Evolutionary conservation across 2,797 vertebrate species (phyloP), one percentile per base, ranked within the genome.

Genomic region (Coranthus polyacanthus): DNA sequence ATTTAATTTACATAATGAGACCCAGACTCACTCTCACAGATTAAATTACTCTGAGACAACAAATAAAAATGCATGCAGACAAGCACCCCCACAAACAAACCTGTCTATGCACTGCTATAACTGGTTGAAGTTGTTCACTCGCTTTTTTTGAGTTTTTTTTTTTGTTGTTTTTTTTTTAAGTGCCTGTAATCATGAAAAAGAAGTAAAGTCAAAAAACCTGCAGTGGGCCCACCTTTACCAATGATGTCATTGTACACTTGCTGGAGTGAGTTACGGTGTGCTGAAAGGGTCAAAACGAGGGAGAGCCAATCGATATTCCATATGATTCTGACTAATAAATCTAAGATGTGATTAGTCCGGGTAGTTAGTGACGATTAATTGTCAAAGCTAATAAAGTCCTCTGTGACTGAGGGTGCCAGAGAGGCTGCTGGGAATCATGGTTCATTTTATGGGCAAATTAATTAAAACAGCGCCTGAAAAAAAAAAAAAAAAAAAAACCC

Each of bases 1-100:
- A 91, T 91, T 92, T 92, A 64, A 92, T 90, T 85, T 91, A 90
- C 92, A 93, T 90, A 90, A 91, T 89, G 91, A 92, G 85, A 79
- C 51, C 85, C 92, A 90, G 85, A 67, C 90, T 88, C 72, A 85
- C 84, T 90, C 88, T 89, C 58, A 39, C n/a, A 89, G 88, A 88
- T 88, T 88, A 86, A 92, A 93, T 94, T 91, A 90, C 89, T 71
- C 58, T 86, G 83, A 82, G 82, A 88, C 82, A 92, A 90, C 89
- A 93, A 91, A 92, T 90, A 90, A 81, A 89, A 83, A 83, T 32
- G 43, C 63, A 75, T n/a, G 72, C 68, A 84, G 77, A 82, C 84
- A 52, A 59, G 66, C 68, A 47, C 59, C 44, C 61, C 64, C 56
- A 67, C 61, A 69, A 77, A 79, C 68, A 80, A 76, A 81, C 52